phyloP scores from a whole-genome alignment of 2,113 vertebrate species.

The Ornithorhynchus anatinus region DNA sequence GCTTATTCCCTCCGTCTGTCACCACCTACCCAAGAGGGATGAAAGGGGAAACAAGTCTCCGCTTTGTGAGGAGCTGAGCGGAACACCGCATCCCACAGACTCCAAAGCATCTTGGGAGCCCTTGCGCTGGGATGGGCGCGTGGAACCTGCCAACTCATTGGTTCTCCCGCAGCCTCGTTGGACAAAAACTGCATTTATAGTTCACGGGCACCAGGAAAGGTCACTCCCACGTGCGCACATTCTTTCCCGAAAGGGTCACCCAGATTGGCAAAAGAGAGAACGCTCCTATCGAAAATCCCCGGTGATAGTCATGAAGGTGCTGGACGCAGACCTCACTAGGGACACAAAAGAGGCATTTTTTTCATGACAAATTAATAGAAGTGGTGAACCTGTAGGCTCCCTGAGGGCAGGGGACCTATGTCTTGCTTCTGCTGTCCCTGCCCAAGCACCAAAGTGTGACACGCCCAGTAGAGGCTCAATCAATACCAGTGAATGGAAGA shows the following conservation, averaged over 20 bases:
- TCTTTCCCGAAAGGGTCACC: slow-evolving; percentile 19
- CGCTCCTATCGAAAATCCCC: neutral
- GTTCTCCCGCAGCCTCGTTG: neutral
- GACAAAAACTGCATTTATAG: neutral
- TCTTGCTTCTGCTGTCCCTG: too few relatives aligned
- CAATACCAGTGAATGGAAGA: too few relatives aligned
- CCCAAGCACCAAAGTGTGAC: too few relatives aligned
- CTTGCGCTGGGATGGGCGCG: neutral
- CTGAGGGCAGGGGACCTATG: too few relatives aligned
- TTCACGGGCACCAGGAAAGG: neutral
- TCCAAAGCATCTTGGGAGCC: neutral
- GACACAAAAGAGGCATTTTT: neutral
- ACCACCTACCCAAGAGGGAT: slow-evolving; percentile 3
- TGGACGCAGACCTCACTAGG: neutral
- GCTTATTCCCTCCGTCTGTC: slow-evolving; percentile 46
- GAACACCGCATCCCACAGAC: neutral
- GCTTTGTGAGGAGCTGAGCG: slow-evolving; percentile 6
- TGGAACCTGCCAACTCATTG: neutral
- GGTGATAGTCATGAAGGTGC: neutral
- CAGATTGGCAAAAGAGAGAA: neutral
- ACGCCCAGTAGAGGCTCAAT: too few relatives aligned
- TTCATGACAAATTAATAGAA: neutral
- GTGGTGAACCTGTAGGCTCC: neutral
- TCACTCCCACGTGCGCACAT: slow-evolving; percentile 8
- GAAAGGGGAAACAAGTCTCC: slow-evolving; percentile 20